Evolutionary conservation across 2,797 vertebrate genomes (phyloP).

Genomic region (Odontamblyopus rebecca): DNA sequence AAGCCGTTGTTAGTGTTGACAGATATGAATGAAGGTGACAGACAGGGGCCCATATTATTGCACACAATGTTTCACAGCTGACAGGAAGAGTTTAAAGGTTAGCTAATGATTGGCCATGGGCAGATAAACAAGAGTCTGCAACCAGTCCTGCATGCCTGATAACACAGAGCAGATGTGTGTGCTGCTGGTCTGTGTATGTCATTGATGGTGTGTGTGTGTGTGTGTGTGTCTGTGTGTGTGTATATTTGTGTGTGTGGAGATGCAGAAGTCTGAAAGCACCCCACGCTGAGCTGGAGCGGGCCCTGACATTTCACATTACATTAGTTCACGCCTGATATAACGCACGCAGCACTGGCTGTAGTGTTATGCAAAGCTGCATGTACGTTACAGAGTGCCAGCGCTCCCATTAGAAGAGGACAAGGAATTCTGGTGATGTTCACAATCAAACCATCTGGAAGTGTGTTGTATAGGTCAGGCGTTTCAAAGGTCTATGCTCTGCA

Average conservation of each 20-base stretch:
- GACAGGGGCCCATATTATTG: not conserved
- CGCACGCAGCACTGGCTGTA: not conserved
- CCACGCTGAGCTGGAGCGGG: not conserved
- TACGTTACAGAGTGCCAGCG: not conserved
- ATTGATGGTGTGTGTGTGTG: not conserved
- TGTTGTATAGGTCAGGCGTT: no score
- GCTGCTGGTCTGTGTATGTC: not conserved
- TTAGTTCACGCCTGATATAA: not conserved
- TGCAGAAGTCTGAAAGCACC: slow-evolving; percentile 4
- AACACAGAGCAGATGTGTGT: not conserved
- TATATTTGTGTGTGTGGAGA: not conserved
- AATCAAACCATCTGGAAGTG: not conserved
- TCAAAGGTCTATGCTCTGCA: no score
- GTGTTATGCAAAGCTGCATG: slow-evolving; percentile 1
- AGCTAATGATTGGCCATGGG: not conserved
- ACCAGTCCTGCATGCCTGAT: not conserved
- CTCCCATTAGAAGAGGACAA: not conserved
- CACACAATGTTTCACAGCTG: not conserved
- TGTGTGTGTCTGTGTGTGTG: not conserved
- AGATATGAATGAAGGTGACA: not conserved
- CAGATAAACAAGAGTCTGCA: slow-evolving; percentile 4
- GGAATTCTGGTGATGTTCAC: not conserved
- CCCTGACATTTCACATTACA: slow-evolving; percentile 5
- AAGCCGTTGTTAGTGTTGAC: not conserved
- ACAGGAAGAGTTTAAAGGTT: slow-evolving; percentile 2